Percentiles rank a stretch among this genome's conserved stretches.
These are phyloP conservation scores for Mellivora capensis DNA, from an alignment of 2,113 vertebrate species.

Conservation along the genomic window DNA sequence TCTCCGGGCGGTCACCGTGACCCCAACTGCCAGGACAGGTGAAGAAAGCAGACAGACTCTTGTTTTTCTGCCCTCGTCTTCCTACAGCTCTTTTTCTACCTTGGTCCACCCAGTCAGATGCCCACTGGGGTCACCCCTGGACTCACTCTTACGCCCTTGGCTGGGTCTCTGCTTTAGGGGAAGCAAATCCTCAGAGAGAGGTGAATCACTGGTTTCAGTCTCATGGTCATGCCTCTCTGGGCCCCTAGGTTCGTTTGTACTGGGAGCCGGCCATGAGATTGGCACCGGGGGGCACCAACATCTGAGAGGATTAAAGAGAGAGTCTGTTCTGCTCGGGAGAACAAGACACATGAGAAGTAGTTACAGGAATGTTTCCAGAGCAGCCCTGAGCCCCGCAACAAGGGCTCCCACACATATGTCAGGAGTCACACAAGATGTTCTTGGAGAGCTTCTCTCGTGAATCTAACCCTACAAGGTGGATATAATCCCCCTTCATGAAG, in stretches of 20 bases:
- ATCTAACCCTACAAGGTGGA: neutral
- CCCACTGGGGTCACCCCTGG: neutral
- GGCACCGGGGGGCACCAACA: neutral
- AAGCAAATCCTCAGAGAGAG: neutral
- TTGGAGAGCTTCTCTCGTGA: neutral
- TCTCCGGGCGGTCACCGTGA: neutral
- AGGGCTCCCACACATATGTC: neutral
- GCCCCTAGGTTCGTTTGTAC: neutral
- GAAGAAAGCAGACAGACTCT: neutral
- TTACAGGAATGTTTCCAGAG: neutral
- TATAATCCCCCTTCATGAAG: neutral
- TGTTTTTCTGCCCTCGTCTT: neutral
- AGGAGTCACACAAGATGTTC: neutral
- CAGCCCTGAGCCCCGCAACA: neutral
- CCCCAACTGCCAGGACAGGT: fast-evolving
- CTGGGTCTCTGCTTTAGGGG: neutral
- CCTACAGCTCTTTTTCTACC: neutral
- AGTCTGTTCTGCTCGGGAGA: neutral
- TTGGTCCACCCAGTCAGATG: neutral
- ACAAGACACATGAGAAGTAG: neutral
- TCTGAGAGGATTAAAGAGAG: neutral
- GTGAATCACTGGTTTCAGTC: neutral
- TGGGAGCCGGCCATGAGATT: neutral
- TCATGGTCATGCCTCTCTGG: neutral
- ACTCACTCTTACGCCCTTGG: neutral